Percentiles rank a stretch among this genome's conserved stretches.
These are phyloP conservation scores for Lagria hirta DNA, from an alignment of 2,888 invertebrate species.

Conservation along the genomic window DNA sequence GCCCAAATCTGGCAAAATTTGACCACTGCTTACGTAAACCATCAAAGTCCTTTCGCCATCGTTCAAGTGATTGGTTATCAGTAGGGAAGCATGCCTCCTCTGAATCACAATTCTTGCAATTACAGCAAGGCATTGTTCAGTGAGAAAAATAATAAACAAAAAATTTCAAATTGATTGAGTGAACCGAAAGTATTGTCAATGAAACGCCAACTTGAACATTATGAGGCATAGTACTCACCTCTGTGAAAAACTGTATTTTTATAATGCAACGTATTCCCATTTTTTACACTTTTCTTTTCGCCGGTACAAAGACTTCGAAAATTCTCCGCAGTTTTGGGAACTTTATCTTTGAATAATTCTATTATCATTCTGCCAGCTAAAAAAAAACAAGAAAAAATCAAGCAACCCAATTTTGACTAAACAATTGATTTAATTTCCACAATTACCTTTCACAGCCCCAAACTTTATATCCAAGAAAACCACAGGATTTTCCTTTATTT, in stretches of 20 bases:
- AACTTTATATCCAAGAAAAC: slow-evolving; percentile 73
- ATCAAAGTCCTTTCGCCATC: slow-evolving; percentile 20
- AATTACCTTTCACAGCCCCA: slow-evolving; percentile 66
- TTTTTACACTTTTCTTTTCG: slow-evolving; percentile 73
- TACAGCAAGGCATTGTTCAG: slow-evolving; percentile 17
- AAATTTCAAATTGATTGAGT: slow-evolving; percentile 19
- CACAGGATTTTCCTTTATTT: slow-evolving; percentile 26
- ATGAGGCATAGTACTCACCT: slow-evolving; percentile 53
- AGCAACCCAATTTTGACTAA: neutral
- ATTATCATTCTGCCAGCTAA: slow-evolving; percentile 81
- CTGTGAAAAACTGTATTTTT: slow-evolving; percentile 81
- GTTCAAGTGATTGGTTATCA: slow-evolving; percentile 12
- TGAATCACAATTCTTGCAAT: slow-evolving; percentile 7
- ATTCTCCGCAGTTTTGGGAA: slow-evolving; percentile 88
- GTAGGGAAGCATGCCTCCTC: slow-evolving; percentile 7
- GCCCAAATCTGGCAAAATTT: slow-evolving; percentile 6
- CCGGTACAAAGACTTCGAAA: slow-evolving; percentile 91
- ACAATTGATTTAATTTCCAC: slow-evolving; percentile 3
- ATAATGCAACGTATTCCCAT: slow-evolving; percentile 77
- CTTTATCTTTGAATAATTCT: slow-evolving; percentile 79
- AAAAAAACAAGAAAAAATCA: slow-evolving; percentile 38
- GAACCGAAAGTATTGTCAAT: slow-evolving; percentile 19
- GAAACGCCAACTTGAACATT: slow-evolving; percentile 20
- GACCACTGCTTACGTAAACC: slow-evolving; percentile 23
- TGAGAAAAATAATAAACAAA: slow-evolving; percentile 2